phyloP scores from a whole-genome alignment of 2,113 vertebrate species.

The Phaetusa simplex region DNA sequence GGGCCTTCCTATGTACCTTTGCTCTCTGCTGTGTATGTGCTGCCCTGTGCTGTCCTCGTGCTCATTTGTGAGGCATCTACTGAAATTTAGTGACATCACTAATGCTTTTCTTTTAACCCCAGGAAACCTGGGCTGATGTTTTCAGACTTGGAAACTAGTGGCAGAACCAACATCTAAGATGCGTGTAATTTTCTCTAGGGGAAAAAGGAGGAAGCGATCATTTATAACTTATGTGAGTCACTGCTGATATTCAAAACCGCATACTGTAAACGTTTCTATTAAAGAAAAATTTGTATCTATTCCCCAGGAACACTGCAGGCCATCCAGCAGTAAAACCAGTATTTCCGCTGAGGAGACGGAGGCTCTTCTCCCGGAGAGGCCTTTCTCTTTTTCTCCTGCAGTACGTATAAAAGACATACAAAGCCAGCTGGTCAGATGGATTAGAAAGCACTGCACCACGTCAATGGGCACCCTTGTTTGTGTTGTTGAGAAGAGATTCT shows the following conservation, averaged over 20 bases:
- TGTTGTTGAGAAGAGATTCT: slow-evolving; percentile 35
- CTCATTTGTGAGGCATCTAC: not conserved
- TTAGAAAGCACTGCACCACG: slow-evolving; percentile 5
- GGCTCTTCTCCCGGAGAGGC: not conserved
- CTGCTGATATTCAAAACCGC: not conserved
- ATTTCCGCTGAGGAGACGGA: not conserved
- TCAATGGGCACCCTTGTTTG: slow-evolving; percentile 61
- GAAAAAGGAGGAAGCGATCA: not conserved
- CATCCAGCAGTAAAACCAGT: not conserved
- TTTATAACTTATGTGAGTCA: not conserved
- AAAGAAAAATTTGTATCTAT: not conserved
- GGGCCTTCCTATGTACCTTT: not conserved
- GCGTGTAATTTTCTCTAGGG: not conserved
- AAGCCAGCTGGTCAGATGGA: slow-evolving; percentile 46
- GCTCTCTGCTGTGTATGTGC: rapidly evolving
- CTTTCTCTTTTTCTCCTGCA: not conserved
- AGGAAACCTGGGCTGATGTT: not conserved
- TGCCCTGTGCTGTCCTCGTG: not conserved
- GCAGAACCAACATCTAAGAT: not conserved
- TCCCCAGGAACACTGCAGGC: not conserved
- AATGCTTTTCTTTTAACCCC: not conserved
- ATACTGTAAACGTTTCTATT: not conserved
- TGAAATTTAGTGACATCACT: not conserved
- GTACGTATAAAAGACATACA: not conserved
- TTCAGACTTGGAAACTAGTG: not conserved